phyloP scores from a whole-genome alignment of 2,113 vertebrate species.

The Cyprinus carpio region DNA sequence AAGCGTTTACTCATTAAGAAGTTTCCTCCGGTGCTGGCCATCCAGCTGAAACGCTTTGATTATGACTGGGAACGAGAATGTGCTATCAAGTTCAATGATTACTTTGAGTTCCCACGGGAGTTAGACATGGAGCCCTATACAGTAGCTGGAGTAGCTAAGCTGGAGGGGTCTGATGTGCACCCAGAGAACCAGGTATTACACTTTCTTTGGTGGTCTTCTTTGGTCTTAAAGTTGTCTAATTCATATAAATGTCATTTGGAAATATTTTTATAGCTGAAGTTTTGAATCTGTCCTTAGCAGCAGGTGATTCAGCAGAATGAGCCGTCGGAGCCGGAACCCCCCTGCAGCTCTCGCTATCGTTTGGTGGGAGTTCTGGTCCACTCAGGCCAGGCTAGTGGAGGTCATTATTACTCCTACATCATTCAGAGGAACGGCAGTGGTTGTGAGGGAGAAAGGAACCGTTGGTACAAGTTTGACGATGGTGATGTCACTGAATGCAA shows the following conservation, averaged over 20 bases:
- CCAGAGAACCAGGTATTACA: conserved; percentile 86
- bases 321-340: conserved; percentile 85
- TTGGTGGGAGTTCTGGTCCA: conserved; percentile 97
- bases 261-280: background rate
- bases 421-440: conserved; percentile 95
- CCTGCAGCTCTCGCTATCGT: conserved; percentile 93
- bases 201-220: background rate
- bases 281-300: background rate
- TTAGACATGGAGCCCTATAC: conserved; percentile 99
- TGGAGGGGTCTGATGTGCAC: conserved; percentile 94
- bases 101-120: conserved; percentile 98
- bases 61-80: conserved; percentile 99
- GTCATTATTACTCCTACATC: conserved; percentile 98
- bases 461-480: conserved; percentile 99
- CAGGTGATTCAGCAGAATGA: conserved; percentile 91
- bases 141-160: conserved; percentile 93
- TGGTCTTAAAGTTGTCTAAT: background rate
- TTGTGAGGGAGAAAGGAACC: conserved; percentile 92
- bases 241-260: background rate
- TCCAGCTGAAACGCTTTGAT: conserved; percentile 97
- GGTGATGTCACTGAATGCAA: conserved; percentile 99
- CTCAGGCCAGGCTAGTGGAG: conserved; percentile 97
- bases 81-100: conserved; percentile 99
- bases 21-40: conserved; percentile 95
- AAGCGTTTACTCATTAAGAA: conserved; percentile 99